A percentile compares a stretch with the other conserved stretches of the same genome.
Conservation (phyloP, 2,888 invertebrate species). For the Sinodicranocentrus sp. region DNA sequence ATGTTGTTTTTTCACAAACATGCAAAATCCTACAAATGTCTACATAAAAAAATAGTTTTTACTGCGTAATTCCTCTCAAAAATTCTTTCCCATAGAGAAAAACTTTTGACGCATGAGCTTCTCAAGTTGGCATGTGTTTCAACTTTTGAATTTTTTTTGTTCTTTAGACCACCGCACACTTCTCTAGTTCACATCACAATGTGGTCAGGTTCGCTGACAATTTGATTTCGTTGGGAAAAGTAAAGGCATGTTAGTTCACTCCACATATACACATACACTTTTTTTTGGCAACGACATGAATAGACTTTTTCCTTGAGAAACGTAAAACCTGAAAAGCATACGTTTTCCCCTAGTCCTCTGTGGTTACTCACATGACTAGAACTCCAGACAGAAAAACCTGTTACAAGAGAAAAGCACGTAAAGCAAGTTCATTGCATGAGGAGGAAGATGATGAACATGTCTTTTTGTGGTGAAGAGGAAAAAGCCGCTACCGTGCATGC, state of each 20-base stretch:
- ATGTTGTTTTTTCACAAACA: not conserved
- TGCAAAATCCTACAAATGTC: not conserved
- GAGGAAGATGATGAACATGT: constrained; percentile 7
- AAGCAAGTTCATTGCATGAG: not conserved
- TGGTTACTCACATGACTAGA: no score
- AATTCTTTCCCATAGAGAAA: not conserved
- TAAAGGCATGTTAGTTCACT: no score
- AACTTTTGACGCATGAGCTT: no score
- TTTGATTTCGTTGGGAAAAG: not conserved
- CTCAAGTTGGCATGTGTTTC: not conserved
- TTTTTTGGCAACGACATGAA: constrained; percentile 15
- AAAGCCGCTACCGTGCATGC: constrained; percentile 3
- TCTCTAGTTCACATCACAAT: not conserved
- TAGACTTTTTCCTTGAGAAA: no score
- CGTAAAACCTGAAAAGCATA: no score
- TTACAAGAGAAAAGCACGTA: not conserved
- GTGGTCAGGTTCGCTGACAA: not conserved
- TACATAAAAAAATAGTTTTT: not conserved
- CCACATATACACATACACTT: no score
- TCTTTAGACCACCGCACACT: not conserved
- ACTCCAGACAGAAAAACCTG: not conserved
- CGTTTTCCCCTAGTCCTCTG: no score
- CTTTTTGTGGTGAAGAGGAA: not conserved
- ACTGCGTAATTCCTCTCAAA: not conserved
- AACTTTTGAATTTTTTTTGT: not conserved